Evolutionary conservation across 2,113 vertebrate species (phyloP).

Genomic region (Pluvianellus socialis): DNA sequence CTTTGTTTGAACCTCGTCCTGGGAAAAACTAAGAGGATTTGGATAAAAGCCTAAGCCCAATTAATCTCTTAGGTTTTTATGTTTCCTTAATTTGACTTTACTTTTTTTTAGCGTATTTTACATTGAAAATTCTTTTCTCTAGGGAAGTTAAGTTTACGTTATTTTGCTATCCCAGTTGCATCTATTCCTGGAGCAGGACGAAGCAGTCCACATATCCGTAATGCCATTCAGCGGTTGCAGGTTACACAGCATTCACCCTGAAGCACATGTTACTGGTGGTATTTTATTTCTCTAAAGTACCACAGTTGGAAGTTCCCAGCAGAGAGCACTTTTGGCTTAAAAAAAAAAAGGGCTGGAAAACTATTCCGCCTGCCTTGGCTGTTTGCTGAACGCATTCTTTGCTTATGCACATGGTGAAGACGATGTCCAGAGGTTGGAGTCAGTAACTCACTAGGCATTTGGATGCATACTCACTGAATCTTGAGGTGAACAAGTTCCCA

Average conservation of each 20-base stretch:
- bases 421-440: conserved; percentile 33
- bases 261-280: background rate
- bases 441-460: conserved; percentile 46
- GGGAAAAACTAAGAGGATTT: background rate
- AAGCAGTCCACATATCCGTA: background rate
- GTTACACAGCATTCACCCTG: background rate
- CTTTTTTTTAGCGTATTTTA: background rate
- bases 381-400: conserved; percentile 41
- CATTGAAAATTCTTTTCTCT: background rate
- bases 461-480: conserved; percentile 14
- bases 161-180: background rate
- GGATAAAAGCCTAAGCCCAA: background rate
- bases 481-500: conserved; percentile 28
- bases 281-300: background rate
- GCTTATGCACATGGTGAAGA: background rate
- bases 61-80: background rate
- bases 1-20: background rate
- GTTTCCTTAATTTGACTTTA: background rate
- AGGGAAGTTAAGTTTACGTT: background rate
- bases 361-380: conserved; percentile 31
- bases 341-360: conserved; percentile 41
- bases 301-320: conserved; percentile 26
- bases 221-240: background rate
- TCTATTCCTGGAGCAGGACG: background rate
- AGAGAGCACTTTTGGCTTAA: conserved; percentile 50